phyloP scores from a whole-genome alignment of 1,140 invertebrate species.

The Papilio dardanus region DNA sequence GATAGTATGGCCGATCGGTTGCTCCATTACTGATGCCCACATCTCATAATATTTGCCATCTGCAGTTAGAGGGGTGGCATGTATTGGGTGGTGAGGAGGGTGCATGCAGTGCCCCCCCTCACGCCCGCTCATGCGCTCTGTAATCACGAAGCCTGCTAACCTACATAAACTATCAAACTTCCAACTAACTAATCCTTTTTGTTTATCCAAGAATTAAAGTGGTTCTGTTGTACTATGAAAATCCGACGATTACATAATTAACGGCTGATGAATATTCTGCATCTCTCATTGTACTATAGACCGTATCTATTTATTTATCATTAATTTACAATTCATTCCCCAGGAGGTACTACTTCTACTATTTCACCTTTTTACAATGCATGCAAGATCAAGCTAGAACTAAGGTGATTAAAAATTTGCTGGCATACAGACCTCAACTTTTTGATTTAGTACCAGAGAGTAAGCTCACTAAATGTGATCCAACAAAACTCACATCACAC shows the following conservation, averaged over 20 bases:
- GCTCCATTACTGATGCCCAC: background rate
- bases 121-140: background rate
- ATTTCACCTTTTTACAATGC: background rate
- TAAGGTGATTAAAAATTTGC: background rate
- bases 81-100: background rate
- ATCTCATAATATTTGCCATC: background rate
- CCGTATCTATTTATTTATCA: background rate
- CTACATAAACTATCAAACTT: constrained; percentile 26
- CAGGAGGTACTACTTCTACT: background rate
- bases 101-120: background rate
- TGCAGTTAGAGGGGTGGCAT: background rate
- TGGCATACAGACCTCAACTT: background rate
- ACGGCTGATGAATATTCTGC: background rate
- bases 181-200: background rate
- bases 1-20: background rate
- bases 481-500: background rate
- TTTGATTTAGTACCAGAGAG: background rate
- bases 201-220: background rate
- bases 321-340: background rate
- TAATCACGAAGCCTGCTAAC: background rate
- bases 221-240: background rate
- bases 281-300: background rate
- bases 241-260: background rate
- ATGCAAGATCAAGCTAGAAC: background rate
- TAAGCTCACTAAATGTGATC: background rate